These are phyloP conservation scores for Calcarius ornatus DNA, from an alignment of 2,113 vertebrate species.

Conservation along the genomic window DNA sequence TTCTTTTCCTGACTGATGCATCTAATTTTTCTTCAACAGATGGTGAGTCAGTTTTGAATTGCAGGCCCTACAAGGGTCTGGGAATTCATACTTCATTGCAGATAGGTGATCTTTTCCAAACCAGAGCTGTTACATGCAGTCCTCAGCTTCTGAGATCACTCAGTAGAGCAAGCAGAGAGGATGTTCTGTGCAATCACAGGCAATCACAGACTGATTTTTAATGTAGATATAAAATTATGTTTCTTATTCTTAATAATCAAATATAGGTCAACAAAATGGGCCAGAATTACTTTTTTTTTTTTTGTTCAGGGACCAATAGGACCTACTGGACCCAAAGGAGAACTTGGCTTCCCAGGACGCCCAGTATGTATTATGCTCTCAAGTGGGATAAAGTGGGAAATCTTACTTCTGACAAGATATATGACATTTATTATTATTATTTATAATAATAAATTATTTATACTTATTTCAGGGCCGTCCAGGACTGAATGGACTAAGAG, in stretches of 20 bases:
- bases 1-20: neutral
- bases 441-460: neutral
- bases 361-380: slow-evolving; percentile 77
- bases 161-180: neutral
- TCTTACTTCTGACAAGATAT: neutral
- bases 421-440: no score
- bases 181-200: neutral
- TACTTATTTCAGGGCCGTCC: slow-evolving; percentile 82
- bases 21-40: neutral
- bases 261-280: neutral
- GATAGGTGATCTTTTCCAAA: neutral
- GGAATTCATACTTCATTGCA: neutral
- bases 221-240: neutral
- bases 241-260: neutral
- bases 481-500: slow-evolving; percentile 84
- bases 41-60: neutral
- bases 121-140: neutral
- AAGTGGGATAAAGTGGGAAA: neutral
- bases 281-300: slow-evolving; percentile 24
- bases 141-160: neutral
- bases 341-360: slow-evolving; percentile 89
- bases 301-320: slow-evolving; percentile 86
- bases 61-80: neutral
- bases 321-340: slow-evolving; percentile 87
- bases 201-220: neutral